These are phyloP conservation scores for Prostheceraeus crozeri DNA, from an alignment of 2,888 invertebrate genomes.

Conservation along the genomic window DNA sequence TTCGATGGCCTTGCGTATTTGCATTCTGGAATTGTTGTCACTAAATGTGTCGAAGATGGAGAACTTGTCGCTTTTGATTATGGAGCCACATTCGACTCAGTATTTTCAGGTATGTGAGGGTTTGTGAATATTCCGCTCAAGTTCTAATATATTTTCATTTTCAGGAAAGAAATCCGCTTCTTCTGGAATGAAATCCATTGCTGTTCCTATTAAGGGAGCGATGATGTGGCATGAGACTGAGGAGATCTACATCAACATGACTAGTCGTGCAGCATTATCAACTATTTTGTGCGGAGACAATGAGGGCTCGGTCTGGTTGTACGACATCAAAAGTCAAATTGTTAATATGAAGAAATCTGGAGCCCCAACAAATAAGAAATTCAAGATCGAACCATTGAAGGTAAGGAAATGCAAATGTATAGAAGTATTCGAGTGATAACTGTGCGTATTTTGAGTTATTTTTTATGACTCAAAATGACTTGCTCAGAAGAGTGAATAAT, in stretches of 20 bases:
- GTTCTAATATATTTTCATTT: too few relatives aligned
- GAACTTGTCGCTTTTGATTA: constrained; percentile 32
- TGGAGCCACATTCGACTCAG: background rate
- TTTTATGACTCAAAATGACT: background rate
- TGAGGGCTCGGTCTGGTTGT: constrained; percentile 38
- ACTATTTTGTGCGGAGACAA: constrained; percentile 36
- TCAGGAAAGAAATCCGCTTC: too few relatives aligned
- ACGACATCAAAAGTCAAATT: constrained; percentile 30
- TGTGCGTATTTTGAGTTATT: background rate
- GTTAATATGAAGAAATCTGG: background rate
- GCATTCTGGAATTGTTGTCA: constrained; percentile 29
- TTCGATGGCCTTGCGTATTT: constrained; percentile 36
- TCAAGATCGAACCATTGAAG: constrained; percentile 12
- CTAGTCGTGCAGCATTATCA: constrained; percentile 25
- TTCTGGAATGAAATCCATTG: too few relatives aligned
- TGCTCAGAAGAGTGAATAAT: background rate
- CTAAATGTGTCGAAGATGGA: constrained; percentile 38
- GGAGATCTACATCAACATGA: constrained; percentile 36
- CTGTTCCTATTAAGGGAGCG: constrained; percentile 31
- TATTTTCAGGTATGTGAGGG: too few relatives aligned
- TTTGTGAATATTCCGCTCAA: too few relatives aligned
- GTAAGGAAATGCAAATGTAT: too few relatives aligned
- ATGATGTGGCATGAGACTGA: constrained; percentile 36
- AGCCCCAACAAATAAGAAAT: background rate
- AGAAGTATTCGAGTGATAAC: too few relatives aligned